Base-by-base conservation (phyloP, 2,888 invertebrate genomes). In the Altica lythri region DNA sequence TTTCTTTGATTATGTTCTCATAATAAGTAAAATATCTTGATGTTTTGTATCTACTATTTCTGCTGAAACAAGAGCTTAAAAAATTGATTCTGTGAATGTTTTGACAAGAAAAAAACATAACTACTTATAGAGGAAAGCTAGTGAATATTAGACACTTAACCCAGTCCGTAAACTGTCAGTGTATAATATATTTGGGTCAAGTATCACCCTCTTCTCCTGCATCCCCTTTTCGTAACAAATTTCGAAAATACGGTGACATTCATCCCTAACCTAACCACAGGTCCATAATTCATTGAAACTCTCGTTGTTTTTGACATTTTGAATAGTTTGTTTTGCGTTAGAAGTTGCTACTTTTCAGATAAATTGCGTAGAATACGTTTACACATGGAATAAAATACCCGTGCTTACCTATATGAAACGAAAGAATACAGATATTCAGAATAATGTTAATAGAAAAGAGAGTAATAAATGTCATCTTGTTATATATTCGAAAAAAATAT, bases 241-340 rank as follows among this genome's bases (percentile, higher is more conserved):
- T 27, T 9, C 27, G 8, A 27, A 27, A 27, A 27, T 22, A 8
- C 2, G 27, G 44, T 30, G 44, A 30, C 43, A 43, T 16, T 29
- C 2, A 6, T 43, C 18, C 32, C 32, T 29, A 27, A 19, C 32
- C 32, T 30, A 8, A 34, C 34, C 34, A 45, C 14, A 14, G 22
- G 38, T 12, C 52, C 19, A 59, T 59, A 55, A 61, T 42, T 61
- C 58, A 57, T 61, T 55, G 46, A 54, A 53, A 54, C 40, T 40
- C 53, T 49, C 43, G 57, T 61, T 60, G 59, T 54, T 58, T 60
- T 58, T 58, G 62, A 60, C 55, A 48, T 55, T 53, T 51, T 48
- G 49, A 58, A 62, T 60, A 46, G 58, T 54, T 62, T 45, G 45
- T 59, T 60, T 61, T 62, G 55, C 51, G 60, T 60, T 58, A 53